A percentile compares a stretch with the other conserved stretches of the same genome.
Conservation (phyloP, 2,113 vertebrate species). For the Ibidorhyncha struthersii region DNA sequence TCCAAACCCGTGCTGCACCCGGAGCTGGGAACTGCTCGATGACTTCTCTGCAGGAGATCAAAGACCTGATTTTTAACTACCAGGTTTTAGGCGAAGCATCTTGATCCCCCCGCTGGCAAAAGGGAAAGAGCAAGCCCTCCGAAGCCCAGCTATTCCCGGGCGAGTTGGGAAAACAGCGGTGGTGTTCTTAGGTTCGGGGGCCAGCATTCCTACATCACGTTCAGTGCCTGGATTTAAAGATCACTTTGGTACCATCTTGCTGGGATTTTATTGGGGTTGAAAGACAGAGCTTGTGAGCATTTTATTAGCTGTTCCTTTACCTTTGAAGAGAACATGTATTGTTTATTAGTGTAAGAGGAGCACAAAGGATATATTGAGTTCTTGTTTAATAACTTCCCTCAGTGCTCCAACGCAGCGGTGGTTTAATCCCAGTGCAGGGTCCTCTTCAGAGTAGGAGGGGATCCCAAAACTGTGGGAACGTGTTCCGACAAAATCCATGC, state of each 20-base stretch:
- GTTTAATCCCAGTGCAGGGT: not conserved
- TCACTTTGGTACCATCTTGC: not conserved
- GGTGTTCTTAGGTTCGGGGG: rapidly evolving
- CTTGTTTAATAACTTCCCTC: not conserved
- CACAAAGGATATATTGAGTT: not conserved
- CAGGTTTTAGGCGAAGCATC: not conserved
- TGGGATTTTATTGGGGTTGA: not conserved
- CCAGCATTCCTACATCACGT: rapidly evolving
- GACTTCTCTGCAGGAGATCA: not conserved
- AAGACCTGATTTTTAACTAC: not conserved
- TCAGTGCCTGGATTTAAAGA: not conserved
- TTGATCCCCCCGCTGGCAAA: not conserved
- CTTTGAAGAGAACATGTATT: not conserved
- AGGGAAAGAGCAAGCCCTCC: not conserved
- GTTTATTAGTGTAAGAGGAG: not conserved
- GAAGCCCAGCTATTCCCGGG: not conserved
- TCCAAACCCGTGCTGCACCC: not conserved
- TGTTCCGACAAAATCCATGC: rapidly evolving
- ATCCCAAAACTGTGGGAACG: not conserved
- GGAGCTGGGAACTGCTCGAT: not conserved
- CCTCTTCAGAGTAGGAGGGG: not conserved
- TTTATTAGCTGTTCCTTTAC: not conserved
- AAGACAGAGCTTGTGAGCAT: not conserved
- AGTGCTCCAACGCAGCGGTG: not conserved
- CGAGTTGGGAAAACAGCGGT: not conserved